Conservation (phyloP, 2,888 invertebrate genomes). For the Eustalomyia histrio region DNA sequence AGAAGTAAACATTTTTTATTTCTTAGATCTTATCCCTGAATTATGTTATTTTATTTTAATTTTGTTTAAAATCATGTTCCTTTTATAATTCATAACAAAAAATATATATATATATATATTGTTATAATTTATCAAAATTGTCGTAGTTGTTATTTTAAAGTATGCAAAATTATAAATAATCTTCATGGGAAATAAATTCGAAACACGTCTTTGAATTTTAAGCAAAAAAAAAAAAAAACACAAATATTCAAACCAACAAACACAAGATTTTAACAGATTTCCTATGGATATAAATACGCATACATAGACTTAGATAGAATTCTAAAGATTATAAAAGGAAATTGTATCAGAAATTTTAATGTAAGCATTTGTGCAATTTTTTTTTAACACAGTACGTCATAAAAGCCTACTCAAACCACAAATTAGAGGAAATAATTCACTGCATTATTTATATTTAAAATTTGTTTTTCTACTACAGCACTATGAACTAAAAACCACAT, state of each 20-base stretch:
- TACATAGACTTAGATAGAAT: too few species aligned
- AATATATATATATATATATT: too few species aligned
- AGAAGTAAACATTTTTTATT: too few species aligned
- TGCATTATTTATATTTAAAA: constrained; percentile 13
- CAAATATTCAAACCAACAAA: neutral
- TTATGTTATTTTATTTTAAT: too few species aligned
- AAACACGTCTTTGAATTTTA: constrained; percentile 17
- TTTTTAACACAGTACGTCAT: neutral
- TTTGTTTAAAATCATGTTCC: too few species aligned
- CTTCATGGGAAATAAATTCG: constrained; percentile 20
- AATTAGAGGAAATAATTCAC: constrained; percentile 22
- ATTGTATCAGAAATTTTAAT: neutral
- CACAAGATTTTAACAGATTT: neutral
- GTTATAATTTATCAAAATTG: neutral
- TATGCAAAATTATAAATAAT: neutral
- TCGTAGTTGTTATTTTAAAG: neutral
- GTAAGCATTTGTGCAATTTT: neutral
- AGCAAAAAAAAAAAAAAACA: neutral
- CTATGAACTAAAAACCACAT: constrained; percentile 18
- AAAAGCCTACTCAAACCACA: neutral
- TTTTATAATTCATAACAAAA: too few species aligned
- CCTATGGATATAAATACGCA: too few species aligned
- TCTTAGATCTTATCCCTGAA: too few species aligned
- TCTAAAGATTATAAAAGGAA: neutral
- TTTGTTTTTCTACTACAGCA: neutral